Base-by-base conservation (phyloP, 2,888 invertebrate genomes). In the Sipha maydis region DNA sequence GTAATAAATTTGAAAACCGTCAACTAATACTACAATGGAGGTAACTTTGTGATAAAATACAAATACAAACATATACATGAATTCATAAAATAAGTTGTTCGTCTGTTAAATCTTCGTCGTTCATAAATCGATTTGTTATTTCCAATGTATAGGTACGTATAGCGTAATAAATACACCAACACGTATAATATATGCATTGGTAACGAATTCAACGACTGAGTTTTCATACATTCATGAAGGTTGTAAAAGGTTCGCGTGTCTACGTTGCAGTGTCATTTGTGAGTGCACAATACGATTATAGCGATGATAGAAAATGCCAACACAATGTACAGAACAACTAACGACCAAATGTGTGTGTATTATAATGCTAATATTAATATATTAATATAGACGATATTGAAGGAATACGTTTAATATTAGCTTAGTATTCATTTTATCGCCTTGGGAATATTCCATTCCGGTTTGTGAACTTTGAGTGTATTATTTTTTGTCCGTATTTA, bases 371-470 rank as follows among this genome's bases (percentile, higher is more conserved):
- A 34, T 34, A 34, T 34, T 34, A 79, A 79, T 61, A 34, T 34
- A 34, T 34, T 34, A 79, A 79, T 61, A 61, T 34, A 14, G 61
- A 38, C 79, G 17, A 79, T 79, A 79, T 79, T 79, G 38, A 7
- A 41, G 41, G 38, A 61, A 79, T 79, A 38, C 79, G 25, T 38
- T 61, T 38, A 61, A 79, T 78, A 78, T 78, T 21, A 9, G 31
- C 31, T 54, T 78, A 19, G 28, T 48, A 54, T 78, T 54, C 28
- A 48, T 54, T 5, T 19, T 11, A 11, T 48, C 28, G 11, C 25
- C 9, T 48, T 28, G 28, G 11, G 48, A 78, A 28, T 41, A 54
- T 77, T 77, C 28, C 3, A 7, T 56, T 56, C 21, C 56, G 56
- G 56, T 56, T 56, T 1, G 48, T 54, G 21, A 9, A 48, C 48